Percentiles rank a stretch among this genome's conserved stretches.
Conservation (phyloP, 2,113 vertebrate species). For the Perccottus glenii region DNA sequence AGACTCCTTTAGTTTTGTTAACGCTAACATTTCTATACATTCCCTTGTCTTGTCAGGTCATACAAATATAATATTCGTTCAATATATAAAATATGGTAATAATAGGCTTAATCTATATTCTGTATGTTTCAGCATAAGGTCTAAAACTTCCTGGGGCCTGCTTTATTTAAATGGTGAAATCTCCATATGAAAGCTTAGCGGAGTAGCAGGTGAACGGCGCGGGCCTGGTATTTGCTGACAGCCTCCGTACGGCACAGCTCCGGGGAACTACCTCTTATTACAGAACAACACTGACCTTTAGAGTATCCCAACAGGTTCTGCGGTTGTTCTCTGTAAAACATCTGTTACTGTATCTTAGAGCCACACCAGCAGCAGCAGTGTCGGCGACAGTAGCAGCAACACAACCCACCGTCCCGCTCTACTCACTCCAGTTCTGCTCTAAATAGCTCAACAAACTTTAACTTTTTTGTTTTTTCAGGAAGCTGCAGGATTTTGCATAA, state of each 20-base stretch:
- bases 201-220: constrained; percentile 21
- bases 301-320: constrained; percentile 57
- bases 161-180: constrained; percentile 16
- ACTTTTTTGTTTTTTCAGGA: not conserved
- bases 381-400: constrained; percentile 7
- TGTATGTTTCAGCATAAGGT: constrained; percentile 8
- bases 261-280: constrained; percentile 56
- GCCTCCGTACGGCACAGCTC: constrained; percentile 48
- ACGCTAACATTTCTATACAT: too few relatives aligned
- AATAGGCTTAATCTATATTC: constrained; percentile 6
- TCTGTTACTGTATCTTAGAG: constrained; percentile 58
- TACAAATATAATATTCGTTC: not conserved
- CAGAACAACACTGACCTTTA: constrained; percentile 69
- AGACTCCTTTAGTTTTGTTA: too few relatives aligned
- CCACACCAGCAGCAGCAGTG: constrained; percentile 21
- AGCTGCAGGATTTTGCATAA: constrained; percentile 53
- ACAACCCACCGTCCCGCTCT: constrained; percentile 25
- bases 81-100: not conserved
- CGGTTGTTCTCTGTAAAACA: constrained; percentile 64
- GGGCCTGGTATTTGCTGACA: constrained; percentile 58
- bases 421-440: constrained; percentile 50
- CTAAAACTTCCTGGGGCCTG: not conserved
- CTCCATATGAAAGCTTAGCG: constrained; percentile 4
- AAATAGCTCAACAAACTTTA: constrained; percentile 43
- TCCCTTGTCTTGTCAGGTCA: not conserved